Conservation (phyloP, 2,797 vertebrate species). For the Channa striata region DNA sequence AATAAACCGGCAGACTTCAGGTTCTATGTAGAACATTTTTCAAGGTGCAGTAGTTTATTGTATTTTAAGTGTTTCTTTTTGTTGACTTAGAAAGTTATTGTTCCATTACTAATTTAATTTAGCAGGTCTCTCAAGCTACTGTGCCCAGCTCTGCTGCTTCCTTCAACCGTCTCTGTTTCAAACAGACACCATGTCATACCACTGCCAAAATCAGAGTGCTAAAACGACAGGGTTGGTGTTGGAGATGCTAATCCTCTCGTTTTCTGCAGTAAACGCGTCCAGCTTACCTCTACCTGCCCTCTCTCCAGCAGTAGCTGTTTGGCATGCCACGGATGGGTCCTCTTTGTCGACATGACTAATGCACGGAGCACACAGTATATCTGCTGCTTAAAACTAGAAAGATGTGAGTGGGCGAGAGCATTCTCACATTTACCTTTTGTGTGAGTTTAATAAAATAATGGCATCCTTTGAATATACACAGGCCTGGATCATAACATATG, state of each 20-base stretch:
- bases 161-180: slow-evolving; percentile 11
- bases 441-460: slow-evolving; percentile 59
- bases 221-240: slow-evolving; percentile 45
- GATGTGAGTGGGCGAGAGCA: slow-evolving; percentile 51
- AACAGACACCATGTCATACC: background rate
- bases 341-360: slow-evolving; percentile 69
- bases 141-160: background rate
- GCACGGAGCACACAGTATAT: slow-evolving; percentile 57
- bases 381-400: slow-evolving; percentile 58
- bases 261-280: slow-evolving; percentile 38
- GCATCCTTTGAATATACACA: slow-evolving; percentile 67
- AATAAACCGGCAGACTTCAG: background rate
- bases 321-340: slow-evolving; percentile 52
- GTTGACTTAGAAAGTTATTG: slow-evolving; percentile 28
- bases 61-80: slow-evolving; percentile 2
- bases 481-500: slow-evolving; percentile 54
- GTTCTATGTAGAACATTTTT: background rate
- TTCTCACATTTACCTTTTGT: slow-evolving; percentile 67
- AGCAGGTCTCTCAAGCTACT: slow-evolving; percentile 15
- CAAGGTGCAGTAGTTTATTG: slow-evolving; percentile 3
- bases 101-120: slow-evolving; percentile 19
- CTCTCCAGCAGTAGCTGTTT: slow-evolving; percentile 46
- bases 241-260: slow-evolving; percentile 48
- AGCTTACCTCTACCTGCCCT: slow-evolving; percentile 29
- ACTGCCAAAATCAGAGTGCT: slow-evolving; percentile 10